Conservation (phyloP, 2,797 vertebrate genomes). For the Pteropus rufus region DNA sequence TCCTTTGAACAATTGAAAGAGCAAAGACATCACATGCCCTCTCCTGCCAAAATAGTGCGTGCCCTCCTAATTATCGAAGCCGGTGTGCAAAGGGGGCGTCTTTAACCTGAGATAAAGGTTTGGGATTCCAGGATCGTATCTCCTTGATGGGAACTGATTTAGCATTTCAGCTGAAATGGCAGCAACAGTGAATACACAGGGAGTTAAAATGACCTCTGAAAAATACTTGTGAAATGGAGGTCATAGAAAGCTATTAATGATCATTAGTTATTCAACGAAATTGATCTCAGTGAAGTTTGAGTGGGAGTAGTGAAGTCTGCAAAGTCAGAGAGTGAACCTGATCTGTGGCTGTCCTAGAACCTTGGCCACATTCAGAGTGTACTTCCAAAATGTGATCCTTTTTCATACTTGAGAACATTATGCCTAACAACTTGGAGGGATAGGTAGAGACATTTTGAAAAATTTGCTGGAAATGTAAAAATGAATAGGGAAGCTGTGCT, state of each 20-base stretch:
- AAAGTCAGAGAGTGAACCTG: not conserved
- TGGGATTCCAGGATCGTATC: not conserved
- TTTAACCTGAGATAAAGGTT: not conserved
- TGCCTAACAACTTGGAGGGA: not conserved
- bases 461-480: not conserved
- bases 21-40: not conserved
- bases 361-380: not conserved
- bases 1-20: not conserved
- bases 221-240: not conserved
- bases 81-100: not conserved
- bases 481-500: not conserved
- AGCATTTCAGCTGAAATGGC: not conserved
- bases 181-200: not conserved
- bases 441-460: not conserved
- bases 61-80: not conserved
- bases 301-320: not conserved
- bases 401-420: not conserved
- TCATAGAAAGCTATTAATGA: not conserved
- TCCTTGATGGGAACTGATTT: not conserved
- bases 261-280: not conserved
- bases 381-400: not conserved
- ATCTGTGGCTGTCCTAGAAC: not conserved
- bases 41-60: not conserved
- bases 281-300: not conserved
- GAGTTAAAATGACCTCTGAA: not conserved